Conservation (phyloP, 2,113 vertebrate species). For the Greenwoodochromis staneri region DNA sequence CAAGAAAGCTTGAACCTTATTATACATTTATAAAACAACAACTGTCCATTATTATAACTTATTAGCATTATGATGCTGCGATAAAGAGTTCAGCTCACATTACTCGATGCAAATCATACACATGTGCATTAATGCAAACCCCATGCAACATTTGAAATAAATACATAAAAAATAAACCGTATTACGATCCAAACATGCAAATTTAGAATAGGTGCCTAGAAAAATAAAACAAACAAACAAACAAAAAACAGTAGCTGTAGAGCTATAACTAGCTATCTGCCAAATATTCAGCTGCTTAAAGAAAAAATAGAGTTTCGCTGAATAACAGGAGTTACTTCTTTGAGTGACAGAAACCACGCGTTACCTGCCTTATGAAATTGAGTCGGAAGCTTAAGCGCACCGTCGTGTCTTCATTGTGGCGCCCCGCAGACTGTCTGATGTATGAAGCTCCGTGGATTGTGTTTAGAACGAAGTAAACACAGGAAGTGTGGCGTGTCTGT, state of each 20-base stretch:
- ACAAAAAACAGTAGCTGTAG: not conserved
- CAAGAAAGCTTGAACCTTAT: not conserved
- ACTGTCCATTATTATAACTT: not conserved
- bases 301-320: not conserved
- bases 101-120: not conserved
- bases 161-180: not conserved
- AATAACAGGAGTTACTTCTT: not conserved
- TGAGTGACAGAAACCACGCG: not conserved
- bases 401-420: not conserved
- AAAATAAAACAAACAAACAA: not conserved
- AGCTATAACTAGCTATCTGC: not conserved
- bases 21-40: not conserved
- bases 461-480: slow-evolving; percentile 34
- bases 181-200: not conserved
- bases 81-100: not conserved
- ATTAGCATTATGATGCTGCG: not conserved
- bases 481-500: not conserved
- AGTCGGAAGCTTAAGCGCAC: not conserved
- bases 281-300: not conserved
- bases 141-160: not conserved
- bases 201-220: not conserved
- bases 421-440: not conserved
- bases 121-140: not conserved
- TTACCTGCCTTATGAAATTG: not conserved
- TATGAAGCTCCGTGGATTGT: not conserved